Conservation (phyloP, 1,140 invertebrate species). For the Geopemphigus sp. region DNA sequence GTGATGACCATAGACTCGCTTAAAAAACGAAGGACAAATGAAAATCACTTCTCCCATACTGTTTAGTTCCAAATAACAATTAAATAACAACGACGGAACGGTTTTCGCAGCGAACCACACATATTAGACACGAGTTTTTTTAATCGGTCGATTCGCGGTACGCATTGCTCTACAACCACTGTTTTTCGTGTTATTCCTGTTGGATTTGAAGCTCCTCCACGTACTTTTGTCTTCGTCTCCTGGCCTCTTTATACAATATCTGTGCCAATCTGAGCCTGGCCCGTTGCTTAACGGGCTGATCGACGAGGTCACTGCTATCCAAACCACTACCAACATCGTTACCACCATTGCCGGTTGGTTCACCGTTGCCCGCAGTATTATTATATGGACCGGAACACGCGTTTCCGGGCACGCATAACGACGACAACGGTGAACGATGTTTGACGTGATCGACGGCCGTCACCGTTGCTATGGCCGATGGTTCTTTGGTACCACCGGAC, state of each 20-base stretch:
- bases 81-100: no score
- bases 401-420: neutral
- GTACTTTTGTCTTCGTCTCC: constrained; percentile 25
- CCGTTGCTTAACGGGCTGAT: constrained; percentile 1
- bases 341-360: neutral
- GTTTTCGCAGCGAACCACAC: no score
- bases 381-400: neutral
- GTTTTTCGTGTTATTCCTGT: neutral
- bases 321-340: neutral
- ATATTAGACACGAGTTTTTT: no score
- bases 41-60: no score
- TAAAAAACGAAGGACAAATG: no score
- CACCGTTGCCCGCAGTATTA: neutral
- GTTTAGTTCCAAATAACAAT: no score
- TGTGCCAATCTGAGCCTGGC: constrained; percentile 21
- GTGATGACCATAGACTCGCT: no score
- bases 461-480: neutral
- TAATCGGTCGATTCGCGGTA: no score
- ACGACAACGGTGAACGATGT: no score
- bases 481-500: neutral
- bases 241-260: constrained; percentile 30
- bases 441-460: neutral
- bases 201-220: constrained; percentile 20
- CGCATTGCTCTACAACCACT: no score
- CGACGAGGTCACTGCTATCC: neutral